Evolutionary conservation across 2,888 invertebrate species (phyloP), one percentile per base, ranked within the genome.

Genomic region (Operophtera brumata): DNA sequence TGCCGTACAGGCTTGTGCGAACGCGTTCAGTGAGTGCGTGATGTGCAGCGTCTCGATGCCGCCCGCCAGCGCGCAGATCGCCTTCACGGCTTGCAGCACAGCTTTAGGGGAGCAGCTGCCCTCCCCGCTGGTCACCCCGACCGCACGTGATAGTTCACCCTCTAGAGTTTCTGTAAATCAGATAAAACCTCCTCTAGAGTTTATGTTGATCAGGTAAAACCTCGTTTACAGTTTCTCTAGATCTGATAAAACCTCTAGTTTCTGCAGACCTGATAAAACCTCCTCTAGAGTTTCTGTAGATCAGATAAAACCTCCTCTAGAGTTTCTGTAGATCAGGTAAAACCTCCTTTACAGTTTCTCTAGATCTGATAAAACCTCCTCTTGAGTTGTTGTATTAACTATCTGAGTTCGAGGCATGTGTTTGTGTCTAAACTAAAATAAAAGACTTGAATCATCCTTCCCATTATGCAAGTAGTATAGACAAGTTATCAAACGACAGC

Each of bases 81-180:
- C 97, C 84, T 98, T 98, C 1, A 98, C 96, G 0, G 97, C 95
- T 80, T 99, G 98, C 40, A 95, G 93, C 41, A 97, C 95, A 4
- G 95, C 88, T 47, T 80, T 85, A 1, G 89, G 82, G 0, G 90
- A 85, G 28, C 91, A 90, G 1, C 82, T 71, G 54, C 91, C 91
- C 55, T 84, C 86, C 46, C 93, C 93, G 37, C 91, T 80, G 0
- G 93, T 93, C 20, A 93, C 92, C 3, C 92, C 92, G 67, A 95
- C 92, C 0, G 96, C 91, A 48, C 95, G 94, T 53, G 94, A 94
- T 71, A 96, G 91, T 87, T 96, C 96, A 59, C 93, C 94, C 79
- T 96, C 96, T 1, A 96, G 84, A 0, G 95, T 96, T 85, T 96
- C 96, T 36, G 36, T 3, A 13, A 2, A 34, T 3, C 7, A 9